Conservation (phyloP, 2,888 invertebrate species). For the Nyleta sp. region DNA sequence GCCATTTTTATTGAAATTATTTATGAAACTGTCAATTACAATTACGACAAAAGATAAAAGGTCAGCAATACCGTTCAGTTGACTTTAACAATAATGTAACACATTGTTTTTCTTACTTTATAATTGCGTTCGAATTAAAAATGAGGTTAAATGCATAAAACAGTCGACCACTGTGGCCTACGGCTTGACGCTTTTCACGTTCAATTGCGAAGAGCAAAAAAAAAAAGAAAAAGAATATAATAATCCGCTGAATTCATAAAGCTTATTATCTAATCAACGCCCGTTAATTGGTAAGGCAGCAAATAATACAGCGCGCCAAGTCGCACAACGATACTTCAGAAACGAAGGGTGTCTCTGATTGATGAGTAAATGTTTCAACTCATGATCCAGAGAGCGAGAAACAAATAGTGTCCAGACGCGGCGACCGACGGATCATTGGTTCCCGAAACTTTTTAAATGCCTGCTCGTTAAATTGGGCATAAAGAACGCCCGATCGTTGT, state of each 20-base stretch:
- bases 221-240: no score
- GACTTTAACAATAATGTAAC: not conserved
- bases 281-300: slow-evolving; percentile 7
- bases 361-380: not conserved
- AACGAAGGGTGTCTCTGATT: not conserved
- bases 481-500: not conserved
- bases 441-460: no score
- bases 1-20: not conserved
- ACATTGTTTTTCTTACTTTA: not conserved
- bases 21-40: not conserved
- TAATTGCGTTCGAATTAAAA: not conserved
- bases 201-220: not conserved
- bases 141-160: not conserved
- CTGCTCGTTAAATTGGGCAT: no score
- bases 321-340: not conserved
- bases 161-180: not conserved
- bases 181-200: not conserved
- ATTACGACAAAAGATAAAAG: no score
- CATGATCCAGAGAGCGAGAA: no score
- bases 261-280: slow-evolving; percentile 19
- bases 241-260: not conserved
- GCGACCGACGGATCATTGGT: no score
- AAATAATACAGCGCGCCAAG: no score
- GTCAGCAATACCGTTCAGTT: no score
- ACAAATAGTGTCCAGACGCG: no score